Percentiles rank a stretch among this genome's conserved stretches.
Conservation (phyloP, 2,113 vertebrate genomes). For the Macquaria australasica region DNA sequence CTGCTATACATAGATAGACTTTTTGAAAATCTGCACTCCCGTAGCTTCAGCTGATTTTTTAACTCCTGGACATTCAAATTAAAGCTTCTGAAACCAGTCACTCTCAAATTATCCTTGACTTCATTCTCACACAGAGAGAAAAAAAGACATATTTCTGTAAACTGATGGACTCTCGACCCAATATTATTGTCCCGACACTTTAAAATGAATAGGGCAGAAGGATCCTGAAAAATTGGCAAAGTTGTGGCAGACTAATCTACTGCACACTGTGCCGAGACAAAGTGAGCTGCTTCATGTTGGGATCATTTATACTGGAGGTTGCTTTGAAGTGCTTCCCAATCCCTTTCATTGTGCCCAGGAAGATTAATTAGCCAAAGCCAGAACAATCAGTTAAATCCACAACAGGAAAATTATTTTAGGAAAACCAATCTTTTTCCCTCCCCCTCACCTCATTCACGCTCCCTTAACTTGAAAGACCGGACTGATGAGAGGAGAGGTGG, state of each 20-base stretch:
- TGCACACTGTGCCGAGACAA: slow-evolving; percentile 78
- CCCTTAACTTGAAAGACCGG: slow-evolving; percentile 60
- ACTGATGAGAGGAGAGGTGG: slow-evolving; percentile 45
- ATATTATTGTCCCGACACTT: slow-evolving; percentile 68
- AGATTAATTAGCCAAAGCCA: slow-evolving; percentile 86
- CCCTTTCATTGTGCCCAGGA: slow-evolving; percentile 82
- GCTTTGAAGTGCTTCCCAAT: slow-evolving; percentile 86
- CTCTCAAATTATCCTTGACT: slow-evolving; percentile 70
- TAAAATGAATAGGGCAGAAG: slow-evolving; percentile 57
- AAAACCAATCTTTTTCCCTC: slow-evolving; percentile 74
- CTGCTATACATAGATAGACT: slow-evolving; percentile 77
- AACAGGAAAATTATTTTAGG: slow-evolving; percentile 86
- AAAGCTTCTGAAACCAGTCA: slow-evolving; percentile 61
- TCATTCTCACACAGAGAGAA: slow-evolving; percentile 51
- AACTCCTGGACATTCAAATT: slow-evolving; percentile 70
- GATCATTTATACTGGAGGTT: slow-evolving; percentile 77
- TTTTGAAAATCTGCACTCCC: slow-evolving; percentile 56
- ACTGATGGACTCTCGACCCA: slow-evolving; percentile 59
- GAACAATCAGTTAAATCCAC: slow-evolving; percentile 87
- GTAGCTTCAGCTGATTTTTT: slow-evolving; percentile 58
- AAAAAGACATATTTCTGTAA: slow-evolving; percentile 53
- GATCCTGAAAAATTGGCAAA: slow-evolving; percentile 70
- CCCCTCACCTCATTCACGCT: slow-evolving; percentile 48
- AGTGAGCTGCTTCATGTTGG: slow-evolving; percentile 76
- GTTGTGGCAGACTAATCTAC: slow-evolving; percentile 76